These are phyloP conservation scores for Perodicticus potto DNA, from an alignment of 2,797 vertebrate species.

Conservation along the genomic window DNA sequence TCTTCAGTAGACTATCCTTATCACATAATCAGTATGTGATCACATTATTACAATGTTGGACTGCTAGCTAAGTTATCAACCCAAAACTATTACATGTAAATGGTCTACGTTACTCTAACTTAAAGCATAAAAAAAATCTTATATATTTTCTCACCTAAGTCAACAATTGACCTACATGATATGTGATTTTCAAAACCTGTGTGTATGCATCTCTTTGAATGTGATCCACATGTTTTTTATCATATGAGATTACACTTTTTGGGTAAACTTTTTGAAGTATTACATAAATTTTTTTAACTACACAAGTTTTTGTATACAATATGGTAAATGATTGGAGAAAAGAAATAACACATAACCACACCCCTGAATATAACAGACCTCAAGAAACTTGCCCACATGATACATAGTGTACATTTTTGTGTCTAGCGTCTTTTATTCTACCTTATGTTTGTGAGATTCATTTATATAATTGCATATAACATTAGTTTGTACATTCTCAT, in stretches of 20 bases:
- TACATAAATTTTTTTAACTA: background rate
- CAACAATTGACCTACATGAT: background rate
- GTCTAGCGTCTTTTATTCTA: background rate
- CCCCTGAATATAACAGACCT: background rate
- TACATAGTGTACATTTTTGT: background rate
- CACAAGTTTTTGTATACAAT: background rate
- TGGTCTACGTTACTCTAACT: background rate
- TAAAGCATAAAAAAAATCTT: background rate
- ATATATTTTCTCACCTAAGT: background rate
- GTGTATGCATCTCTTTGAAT: background rate
- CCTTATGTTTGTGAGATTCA: background rate
- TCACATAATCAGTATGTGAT: background rate
- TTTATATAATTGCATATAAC: background rate
- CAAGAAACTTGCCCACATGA: background rate
- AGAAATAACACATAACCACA: background rate
- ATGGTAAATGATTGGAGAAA: background rate
- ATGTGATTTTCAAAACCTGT: background rate
- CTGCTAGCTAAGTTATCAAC: background rate
- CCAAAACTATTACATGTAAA: background rate
- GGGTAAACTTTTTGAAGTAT: background rate
- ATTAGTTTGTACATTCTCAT: background rate
- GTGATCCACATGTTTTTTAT: background rate
- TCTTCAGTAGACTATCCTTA: background rate
- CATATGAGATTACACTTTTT: background rate
- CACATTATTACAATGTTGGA: background rate